These are phyloP conservation scores for Unio pictorum DNA, from an alignment of 2,888 invertebrate species.

Conservation along the genomic window DNA sequence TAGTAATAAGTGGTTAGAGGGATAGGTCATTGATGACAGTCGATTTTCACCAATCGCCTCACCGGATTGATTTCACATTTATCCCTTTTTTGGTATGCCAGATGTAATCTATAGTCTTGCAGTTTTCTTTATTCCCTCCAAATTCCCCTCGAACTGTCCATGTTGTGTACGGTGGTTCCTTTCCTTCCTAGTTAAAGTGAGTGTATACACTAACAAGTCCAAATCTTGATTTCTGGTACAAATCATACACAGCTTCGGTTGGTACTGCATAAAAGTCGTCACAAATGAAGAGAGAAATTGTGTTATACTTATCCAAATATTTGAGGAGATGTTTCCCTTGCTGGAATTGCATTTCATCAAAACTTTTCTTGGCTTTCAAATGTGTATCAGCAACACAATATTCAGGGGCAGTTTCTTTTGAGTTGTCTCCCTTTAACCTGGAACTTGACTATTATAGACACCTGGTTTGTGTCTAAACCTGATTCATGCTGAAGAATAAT, in stretches of 20 bases:
- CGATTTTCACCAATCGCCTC: constrained; percentile 75
- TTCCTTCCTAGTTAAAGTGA: constrained; percentile 56
- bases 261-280: constrained; percentile 87
- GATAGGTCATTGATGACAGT: constrained; percentile 81
- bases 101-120: constrained; percentile 82
- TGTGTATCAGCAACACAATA: constrained; percentile 82
- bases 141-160: constrained; percentile 79
- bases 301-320: constrained; percentile 32
- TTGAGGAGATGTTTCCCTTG: constrained; percentile 52
- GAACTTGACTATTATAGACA: constrained; percentile 76
- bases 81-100: constrained; percentile 73
- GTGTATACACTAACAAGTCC: constrained; percentile 68
- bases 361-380: constrained; percentile 81
- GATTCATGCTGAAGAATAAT: constrained; percentile 39
- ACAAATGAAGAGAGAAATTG: constrained; percentile 77
- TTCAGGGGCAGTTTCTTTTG: constrained; percentile 73
- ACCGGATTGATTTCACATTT: constrained; percentile 76
- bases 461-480: constrained; percentile 65
- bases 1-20: constrained; percentile 85
- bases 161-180: constrained; percentile 82
- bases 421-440: constrained; percentile 14
- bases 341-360: constrained; percentile 45
- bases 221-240: constrained; percentile 70
- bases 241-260: constrained; percentile 80
- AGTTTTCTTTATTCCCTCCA: constrained; percentile 75